Evolutionary conservation across 2,113 vertebrate species (phyloP).

Genomic region (Prietella phreatophila): DNA sequence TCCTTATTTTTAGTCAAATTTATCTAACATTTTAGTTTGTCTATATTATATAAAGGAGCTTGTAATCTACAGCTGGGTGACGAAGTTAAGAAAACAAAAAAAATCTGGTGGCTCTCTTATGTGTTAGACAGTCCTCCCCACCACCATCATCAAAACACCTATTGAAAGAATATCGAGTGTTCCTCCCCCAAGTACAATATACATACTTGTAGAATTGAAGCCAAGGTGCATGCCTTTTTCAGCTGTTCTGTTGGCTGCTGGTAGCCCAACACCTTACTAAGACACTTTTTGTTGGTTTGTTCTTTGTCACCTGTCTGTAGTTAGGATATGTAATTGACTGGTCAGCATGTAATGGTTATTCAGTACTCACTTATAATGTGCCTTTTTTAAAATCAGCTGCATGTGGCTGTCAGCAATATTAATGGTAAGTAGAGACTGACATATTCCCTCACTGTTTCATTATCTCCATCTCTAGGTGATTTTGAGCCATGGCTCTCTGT

Average conservation of each 20-base stretch:
- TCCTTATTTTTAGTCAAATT: background rate
- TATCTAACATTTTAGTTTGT: background rate
- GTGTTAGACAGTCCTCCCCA: background rate
- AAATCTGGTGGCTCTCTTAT: background rate
- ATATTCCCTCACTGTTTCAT: background rate
- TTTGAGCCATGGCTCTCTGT: conserved; percentile 70
- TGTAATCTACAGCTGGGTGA: background rate
- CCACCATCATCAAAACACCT: background rate
- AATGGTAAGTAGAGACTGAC: background rate
- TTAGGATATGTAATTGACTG: background rate
- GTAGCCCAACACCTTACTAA: background rate
- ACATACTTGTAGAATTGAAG: background rate
- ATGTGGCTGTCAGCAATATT: background rate
- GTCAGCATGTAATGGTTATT: background rate
- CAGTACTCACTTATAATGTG: background rate
- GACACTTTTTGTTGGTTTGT: too few species aligned
- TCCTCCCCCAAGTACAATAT: background rate
- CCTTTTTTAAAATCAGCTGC: background rate
- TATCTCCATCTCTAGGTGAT: conserved; percentile 61
- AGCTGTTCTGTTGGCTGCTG: background rate
- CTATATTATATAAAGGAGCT: too few species aligned
- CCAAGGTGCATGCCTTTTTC: too few species aligned
- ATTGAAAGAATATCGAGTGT: background rate
- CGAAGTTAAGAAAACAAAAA: background rate
- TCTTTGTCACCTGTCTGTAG: background rate